Evolutionary conservation across 1,140 invertebrate genomes (phyloP).

Genomic region (Eufriesea mexicana): DNA sequence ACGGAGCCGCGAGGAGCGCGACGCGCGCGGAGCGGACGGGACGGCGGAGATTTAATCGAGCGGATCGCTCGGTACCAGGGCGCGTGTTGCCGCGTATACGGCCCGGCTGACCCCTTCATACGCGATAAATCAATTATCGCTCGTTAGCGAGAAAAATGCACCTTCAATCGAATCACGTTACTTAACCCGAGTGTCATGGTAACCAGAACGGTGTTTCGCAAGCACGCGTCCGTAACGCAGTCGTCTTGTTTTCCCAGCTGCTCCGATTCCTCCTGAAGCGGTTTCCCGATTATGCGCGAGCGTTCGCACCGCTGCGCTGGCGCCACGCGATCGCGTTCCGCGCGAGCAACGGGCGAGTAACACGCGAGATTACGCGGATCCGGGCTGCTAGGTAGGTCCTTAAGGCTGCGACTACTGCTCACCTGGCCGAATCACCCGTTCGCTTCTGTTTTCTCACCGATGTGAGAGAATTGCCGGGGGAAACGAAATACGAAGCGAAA

Average conservation of each 20-base stretch:
- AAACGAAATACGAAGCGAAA: too few species aligned
- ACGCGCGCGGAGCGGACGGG: background rate
- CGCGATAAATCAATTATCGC: slow-evolving; percentile 77
- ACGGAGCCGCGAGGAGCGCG: too few species aligned
- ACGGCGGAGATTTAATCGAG: slow-evolving; percentile 45
- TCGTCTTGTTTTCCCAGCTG: background rate
- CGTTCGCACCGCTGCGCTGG: background rate
- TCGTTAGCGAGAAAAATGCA: slow-evolving; percentile 77
- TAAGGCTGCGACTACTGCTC: too few species aligned
- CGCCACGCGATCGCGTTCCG: too few species aligned
- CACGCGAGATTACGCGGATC: too few species aligned
- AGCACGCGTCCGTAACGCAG: slow-evolving; percentile 8
- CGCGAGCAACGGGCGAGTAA: too few species aligned
- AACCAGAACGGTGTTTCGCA: slow-evolving; percentile 31
- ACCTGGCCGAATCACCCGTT: too few species aligned
- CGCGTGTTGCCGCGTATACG: slow-evolving; percentile 64
- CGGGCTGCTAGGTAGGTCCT: too few species aligned
- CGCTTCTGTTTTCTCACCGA: too few species aligned
- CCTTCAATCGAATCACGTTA: slow-evolving; percentile 76
- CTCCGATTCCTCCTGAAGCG: too few species aligned
- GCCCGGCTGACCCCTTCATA: slow-evolving; percentile 59
- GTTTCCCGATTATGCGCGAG: background rate
- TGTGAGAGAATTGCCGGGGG: too few species aligned
- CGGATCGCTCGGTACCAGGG: slow-evolving; percentile 37
- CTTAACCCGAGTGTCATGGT: slow-evolving; percentile 71